Evolutionary conservation across 2,113 vertebrate species (phyloP).

Genomic region (Camelus bactrianus): DNA sequence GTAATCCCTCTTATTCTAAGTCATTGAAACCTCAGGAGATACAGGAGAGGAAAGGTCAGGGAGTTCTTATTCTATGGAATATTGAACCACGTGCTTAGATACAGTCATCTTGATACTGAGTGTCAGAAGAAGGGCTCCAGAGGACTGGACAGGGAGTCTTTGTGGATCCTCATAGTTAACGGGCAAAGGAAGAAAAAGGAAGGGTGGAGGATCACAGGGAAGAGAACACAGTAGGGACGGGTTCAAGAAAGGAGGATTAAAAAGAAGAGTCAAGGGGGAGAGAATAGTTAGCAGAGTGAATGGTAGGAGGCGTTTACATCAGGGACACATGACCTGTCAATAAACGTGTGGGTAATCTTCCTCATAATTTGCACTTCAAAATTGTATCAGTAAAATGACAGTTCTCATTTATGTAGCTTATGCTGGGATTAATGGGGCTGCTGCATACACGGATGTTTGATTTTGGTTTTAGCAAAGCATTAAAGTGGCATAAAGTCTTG

Average conservation of each 20-base stretch:
- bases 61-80: neutral
- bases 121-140: neutral
- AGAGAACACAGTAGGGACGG: neutral
- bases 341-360: neutral
- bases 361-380: neutral
- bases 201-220: neutral
- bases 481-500: neutral
- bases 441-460: neutral
- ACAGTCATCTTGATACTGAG: neutral
- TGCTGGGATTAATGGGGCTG: neutral
- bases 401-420: neutral
- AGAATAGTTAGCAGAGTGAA: neutral
- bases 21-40: neutral
- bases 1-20: neutral
- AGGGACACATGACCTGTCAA: neutral
- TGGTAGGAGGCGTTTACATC: neutral
- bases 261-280: neutral
- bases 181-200: conserved; percentile 4
- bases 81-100: neutral
- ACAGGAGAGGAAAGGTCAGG: neutral
- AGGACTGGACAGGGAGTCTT: neutral
- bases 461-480: conserved; percentile 50
- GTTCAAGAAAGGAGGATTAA: neutral
- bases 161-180: neutral
- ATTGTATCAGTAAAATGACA: neutral